These are phyloP conservation scores for Solenopsis fugax DNA, from an alignment of 1,140 invertebrate species.

Conservation along the genomic window DNA sequence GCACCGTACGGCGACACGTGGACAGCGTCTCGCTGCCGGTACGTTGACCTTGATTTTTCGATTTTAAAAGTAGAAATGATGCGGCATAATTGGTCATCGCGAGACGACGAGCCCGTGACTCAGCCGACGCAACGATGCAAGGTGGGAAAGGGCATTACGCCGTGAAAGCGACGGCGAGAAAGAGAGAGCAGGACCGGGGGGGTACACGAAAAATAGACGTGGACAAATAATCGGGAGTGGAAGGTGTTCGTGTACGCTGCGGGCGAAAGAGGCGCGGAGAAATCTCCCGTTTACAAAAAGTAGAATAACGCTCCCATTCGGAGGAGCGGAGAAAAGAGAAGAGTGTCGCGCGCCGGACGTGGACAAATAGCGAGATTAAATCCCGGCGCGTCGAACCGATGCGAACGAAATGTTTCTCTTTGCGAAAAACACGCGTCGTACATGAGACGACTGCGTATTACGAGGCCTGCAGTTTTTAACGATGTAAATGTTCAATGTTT, in stretches of 20 bases:
- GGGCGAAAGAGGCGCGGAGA: constrained; percentile 14
- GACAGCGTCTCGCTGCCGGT: constrained; percentile 29
- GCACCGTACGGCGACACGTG: constrained; percentile 63
- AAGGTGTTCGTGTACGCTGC: constrained; percentile 1
- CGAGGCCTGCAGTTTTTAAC: neutral
- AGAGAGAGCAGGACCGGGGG: neutral
- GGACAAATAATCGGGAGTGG: constrained; percentile 49
- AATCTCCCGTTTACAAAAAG: constrained; percentile 55
- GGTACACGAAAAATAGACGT: constrained; percentile 45
- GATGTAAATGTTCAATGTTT: neutral
- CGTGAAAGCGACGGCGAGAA: constrained; percentile 30
- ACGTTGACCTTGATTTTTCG: constrained; percentile 70
- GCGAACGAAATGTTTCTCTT: constrained; percentile 4
- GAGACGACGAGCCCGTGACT: constrained; percentile 30
- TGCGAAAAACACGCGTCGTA: constrained; percentile 11
- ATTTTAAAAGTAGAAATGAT: constrained; percentile 76
- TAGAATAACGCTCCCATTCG: constrained; percentile 34
- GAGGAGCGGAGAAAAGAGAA: constrained; percentile 40
- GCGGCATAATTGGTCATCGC: constrained; percentile 56
- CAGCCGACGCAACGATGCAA: constrained; percentile 1
- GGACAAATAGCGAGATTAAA: constrained; percentile 60
- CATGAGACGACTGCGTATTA: constrained; percentile 1
- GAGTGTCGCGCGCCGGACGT: constrained; percentile 45
- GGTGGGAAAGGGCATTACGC: constrained; percentile 30
- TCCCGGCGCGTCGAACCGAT: constrained; percentile 24